Base-by-base conservation (phyloP, 2,888 invertebrate species). In the Atrina japonica region DNA sequence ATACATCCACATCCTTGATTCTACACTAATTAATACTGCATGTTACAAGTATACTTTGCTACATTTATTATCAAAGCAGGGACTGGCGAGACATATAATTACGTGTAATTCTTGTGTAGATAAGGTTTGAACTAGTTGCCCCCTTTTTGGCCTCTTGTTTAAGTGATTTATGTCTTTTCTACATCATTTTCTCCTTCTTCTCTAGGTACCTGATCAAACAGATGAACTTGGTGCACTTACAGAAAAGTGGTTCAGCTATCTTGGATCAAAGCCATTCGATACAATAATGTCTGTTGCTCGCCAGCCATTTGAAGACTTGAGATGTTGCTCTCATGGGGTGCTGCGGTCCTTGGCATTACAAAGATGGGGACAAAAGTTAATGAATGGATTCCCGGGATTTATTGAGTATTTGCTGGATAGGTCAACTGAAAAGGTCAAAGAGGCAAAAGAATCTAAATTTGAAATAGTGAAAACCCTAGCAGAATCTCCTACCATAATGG, bases 241-340 rank as follows among this genome's bases (percentile, higher is more conserved):
- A 0, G 92, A 93, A 77, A 91, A 91, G 23, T 95, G 95, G 95
- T 95, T 93, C 84, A 88, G 89, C 18, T 83, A 89, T 16, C 88
- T 95, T 11, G 90, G 91, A 14, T 87, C 91, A 1, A 90, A 80
- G 41, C 92, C 95, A 0, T 93, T 94, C 88, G 93, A 94, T 68
- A 89, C 93, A 47, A 91, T 96, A 45, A 92, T 93, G 85, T 88
- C 92, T 1, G 91, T 94, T 49, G 93, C 94, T 71, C 94, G 94
- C 75, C 95, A 95, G 90, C 97, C 97, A 7, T 97, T 97, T 86
- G 91, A 93, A 0, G 97, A 97, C 80, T 92, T 96, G 18, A 94
- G 94, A 86, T 87, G 93, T 68, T 93, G 94, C 18, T 94, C 94
- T 23, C 91, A 96, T 52, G 91, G 92, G 18, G 91, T 96, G 35